A percentile compares a stretch with the other conserved stretches of the same genome.
phyloP scores from a whole-genome alignment of 2,113 vertebrate genomes.

The Axis porcinus region DNA sequence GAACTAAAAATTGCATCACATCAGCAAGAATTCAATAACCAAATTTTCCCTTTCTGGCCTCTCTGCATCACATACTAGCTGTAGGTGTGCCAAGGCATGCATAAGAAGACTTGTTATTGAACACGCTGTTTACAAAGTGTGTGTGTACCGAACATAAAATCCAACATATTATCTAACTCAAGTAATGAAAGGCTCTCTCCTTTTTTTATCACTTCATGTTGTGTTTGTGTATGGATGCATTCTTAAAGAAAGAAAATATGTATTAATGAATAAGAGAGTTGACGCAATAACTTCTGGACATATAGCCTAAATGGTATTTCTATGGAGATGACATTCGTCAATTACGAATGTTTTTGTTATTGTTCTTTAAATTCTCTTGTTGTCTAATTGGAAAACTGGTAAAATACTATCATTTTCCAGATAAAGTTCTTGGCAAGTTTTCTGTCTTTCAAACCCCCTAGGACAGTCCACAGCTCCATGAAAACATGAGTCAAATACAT shows the following conservation, averaged over 20 bases:
- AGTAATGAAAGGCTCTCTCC: background rate
- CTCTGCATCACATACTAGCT: constrained; percentile 38
- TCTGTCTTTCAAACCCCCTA: constrained; percentile 80
- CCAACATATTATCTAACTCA: background rate
- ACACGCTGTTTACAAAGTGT: background rate
- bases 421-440: constrained; percentile 84
- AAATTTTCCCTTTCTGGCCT: constrained; percentile 57
- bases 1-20: constrained; percentile 50
- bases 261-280: background rate
- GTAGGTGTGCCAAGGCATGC: constrained; percentile 57
- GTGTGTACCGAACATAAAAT: background rate
- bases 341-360: constrained; percentile 50
- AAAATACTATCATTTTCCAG: constrained; percentile 84
- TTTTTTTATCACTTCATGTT: background rate
- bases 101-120: constrained; percentile 40
- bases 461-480: constrained; percentile 82
- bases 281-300: background rate
- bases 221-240: background rate
- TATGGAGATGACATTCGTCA: background rate
- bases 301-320: background rate
- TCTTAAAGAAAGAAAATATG: constrained; percentile 16
- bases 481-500: constrained; percentile 89
- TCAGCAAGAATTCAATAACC: constrained; percentile 59
- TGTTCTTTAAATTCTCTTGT: constrained; percentile 70
- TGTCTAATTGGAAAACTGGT: constrained; percentile 80